Percentiles rank a stretch among this genome's conserved stretches.
phyloP scores from a whole-genome alignment of 2,797 vertebrate genomes.

The Coracias cyanogaster region DNA sequence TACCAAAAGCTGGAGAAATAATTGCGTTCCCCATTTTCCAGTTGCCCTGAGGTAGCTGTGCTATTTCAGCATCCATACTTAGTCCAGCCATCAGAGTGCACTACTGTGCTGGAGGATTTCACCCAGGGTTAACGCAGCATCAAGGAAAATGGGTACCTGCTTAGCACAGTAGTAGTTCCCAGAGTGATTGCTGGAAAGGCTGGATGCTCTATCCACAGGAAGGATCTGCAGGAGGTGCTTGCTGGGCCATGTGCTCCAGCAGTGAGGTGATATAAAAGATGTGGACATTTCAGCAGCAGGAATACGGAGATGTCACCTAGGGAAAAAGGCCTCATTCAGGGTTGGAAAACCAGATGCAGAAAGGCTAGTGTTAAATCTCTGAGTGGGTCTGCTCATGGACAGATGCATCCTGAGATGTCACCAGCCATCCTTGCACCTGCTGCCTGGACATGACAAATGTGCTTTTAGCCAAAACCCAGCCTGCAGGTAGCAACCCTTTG shows the following conservation, averaged over 20 bases:
- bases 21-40: neutral
- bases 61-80: neutral
- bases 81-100: neutral
- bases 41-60: neutral
- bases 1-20: neutral
- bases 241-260: neutral
- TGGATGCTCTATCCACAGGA: neutral
- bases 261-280: fast-evolving
- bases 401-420: neutral
- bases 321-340: neutral
- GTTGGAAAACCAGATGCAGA: neutral
- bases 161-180: neutral
- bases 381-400: neutral
- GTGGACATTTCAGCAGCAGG: neutral
- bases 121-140: neutral
- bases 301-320: neutral
- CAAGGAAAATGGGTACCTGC: neutral
- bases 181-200: neutral
- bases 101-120: neutral
- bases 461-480: neutral
- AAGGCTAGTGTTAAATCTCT: neutral
- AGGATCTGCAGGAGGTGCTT: neutral
- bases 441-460: neutral
- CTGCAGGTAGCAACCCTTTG: neutral
- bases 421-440: neutral